A percentile compares a stretch with the other conserved stretches of the same genome.
Evolutionary conservation across 2,113 vertebrate genomes (phyloP).

Genomic region (Eudorcas thomsonii): DNA sequence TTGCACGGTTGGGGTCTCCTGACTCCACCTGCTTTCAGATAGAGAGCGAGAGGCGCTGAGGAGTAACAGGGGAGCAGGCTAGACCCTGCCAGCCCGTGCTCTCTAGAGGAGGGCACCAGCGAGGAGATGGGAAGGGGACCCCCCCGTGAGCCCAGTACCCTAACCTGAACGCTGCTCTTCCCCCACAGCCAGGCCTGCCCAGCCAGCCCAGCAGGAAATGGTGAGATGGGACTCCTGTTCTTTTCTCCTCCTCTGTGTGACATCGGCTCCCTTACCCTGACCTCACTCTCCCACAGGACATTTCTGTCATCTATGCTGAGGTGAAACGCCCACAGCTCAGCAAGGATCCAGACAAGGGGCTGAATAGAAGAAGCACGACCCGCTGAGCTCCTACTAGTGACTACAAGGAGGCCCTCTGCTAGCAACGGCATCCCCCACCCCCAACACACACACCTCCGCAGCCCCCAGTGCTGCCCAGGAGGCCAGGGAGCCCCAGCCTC

Average conservation of each 20-base stretch:
- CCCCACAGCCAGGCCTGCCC: not conserved
- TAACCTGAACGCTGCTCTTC: not conserved
- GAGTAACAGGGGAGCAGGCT: not conserved
- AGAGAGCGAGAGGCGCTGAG: not conserved
- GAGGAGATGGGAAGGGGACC: not conserved
- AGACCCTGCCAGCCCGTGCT: not conserved
- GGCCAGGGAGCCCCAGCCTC: not conserved
- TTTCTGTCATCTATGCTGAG: not conserved
- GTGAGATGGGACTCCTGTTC: not conserved
- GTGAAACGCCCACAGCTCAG: fast-evolving
- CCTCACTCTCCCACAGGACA: not conserved
- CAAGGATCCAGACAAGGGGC: not conserved
- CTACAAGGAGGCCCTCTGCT: not conserved
- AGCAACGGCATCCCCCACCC: not conserved
- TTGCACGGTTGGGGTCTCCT: not conserved
- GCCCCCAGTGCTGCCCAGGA: not conserved
- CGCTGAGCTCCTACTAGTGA: not conserved
- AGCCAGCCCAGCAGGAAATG: not conserved
- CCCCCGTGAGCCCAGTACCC: fast-evolving
- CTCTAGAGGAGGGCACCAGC: not conserved
- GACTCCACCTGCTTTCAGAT: not conserved
- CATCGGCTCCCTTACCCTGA: not conserved
- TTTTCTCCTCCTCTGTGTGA: not conserved
- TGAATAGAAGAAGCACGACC: not conserved
- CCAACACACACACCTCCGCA: too few species aligned